These are phyloP conservation scores for Crax fasciolata DNA, from an alignment of 2,797 vertebrate species.

Conservation along the genomic window DNA sequence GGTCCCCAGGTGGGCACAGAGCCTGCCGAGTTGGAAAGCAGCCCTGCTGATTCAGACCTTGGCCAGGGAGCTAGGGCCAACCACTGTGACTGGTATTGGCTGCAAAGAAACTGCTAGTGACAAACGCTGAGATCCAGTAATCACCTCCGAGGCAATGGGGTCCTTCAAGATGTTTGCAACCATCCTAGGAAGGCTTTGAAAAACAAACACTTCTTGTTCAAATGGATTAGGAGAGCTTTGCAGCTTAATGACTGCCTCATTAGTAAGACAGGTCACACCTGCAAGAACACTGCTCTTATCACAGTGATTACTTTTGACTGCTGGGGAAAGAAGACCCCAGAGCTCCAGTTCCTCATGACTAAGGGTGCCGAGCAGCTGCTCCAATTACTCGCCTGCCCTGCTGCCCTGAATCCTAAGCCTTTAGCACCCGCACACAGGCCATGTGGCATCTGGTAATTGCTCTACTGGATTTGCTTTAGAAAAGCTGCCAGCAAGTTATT, in stretches of 20 bases:
- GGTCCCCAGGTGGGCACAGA: neutral
- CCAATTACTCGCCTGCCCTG: neutral
- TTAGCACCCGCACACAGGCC: neutral
- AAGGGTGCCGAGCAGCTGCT: neutral
- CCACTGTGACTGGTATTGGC: rapidly evolving
- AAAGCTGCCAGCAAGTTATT: neutral
- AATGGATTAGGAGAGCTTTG: neutral
- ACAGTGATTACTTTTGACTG: neutral
- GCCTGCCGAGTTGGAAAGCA: rapidly evolving
- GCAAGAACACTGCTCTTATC: neutral
- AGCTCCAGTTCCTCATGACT: neutral
- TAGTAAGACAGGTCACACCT: neutral
- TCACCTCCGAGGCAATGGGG: neutral
- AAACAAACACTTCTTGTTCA: slow-evolving; percentile 17
- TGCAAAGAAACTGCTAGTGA: neutral
- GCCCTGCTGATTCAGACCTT: neutral
- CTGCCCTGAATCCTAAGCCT: neutral
- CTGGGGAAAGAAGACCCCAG: neutral
- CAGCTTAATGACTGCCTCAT: slow-evolving; percentile 33
- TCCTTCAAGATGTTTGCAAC: neutral
- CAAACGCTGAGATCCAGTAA: neutral
- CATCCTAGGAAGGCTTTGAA: neutral
- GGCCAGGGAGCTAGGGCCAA: too few relatives aligned
- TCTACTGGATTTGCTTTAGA: neutral
- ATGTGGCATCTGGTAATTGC: neutral